Base-by-base conservation (phyloP, 1,140 invertebrate species). In the Panonychus citri region DNA sequence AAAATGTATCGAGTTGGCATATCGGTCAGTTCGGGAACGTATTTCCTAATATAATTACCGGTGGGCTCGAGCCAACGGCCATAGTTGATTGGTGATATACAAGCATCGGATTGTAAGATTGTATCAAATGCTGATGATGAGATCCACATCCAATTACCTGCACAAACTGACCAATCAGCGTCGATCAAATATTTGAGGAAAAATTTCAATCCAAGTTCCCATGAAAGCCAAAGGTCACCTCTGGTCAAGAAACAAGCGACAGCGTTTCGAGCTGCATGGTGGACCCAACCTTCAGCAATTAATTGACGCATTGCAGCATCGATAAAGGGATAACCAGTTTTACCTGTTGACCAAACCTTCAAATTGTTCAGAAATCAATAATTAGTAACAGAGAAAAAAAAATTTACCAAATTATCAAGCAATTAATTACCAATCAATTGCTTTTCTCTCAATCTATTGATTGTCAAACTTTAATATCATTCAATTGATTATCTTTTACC, bases 241-340 rank as follows among this genome's bases (percentile, higher is more conserved):
- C 85, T 69, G 0, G 86, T 89, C 26, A 90, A 74, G 67, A 90
- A 90, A 64, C 85, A 89, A 39, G 83, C 84, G 3, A 86, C 83
- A 5, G 85, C 83, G 68, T 89, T 84, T 57, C 85, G 73, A 4
- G 83, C 83, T 54, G 89, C 69, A 67, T 87, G 83, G 69, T 89
- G 85, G 57, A 89, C 86, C 86, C 85, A 90, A 0, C 86, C 85
- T 65, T 88, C 85, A 62, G 84, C 78, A 51, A 82, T 69, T 43
- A 89, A 68, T 68, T 90, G 85, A 3, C 78, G 81, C 85, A 89
- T 89, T 64, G 89, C 87, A n/a, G 85, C 85, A 70, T 90, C 86
- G 64, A 91, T 89, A 83, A 84, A 91, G 0, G 86, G 85, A 70
- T 80, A 91, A 15, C 85, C 85, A 27, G 85, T 89, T 70, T 84